phyloP scores from a whole-genome alignment of 2,113 vertebrate species.

The Dicaeum eximium region DNA sequence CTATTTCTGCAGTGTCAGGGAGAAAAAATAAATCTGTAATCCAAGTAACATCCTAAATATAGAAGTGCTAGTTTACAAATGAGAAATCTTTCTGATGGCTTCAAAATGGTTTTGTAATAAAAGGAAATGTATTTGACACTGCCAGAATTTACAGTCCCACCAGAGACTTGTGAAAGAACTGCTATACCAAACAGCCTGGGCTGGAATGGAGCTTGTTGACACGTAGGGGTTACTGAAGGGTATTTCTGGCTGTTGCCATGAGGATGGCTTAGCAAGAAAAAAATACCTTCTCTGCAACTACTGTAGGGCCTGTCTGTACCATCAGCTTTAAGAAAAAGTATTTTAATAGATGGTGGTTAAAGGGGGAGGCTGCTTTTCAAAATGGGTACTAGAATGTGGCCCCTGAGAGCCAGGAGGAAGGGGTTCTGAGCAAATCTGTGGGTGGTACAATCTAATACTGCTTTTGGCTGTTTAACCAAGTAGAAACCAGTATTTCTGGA shows the following conservation, averaged over 20 bases:
- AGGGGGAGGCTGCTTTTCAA: background rate
- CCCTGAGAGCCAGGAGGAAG: background rate
- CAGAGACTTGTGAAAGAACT: slow-evolving; percentile 71
- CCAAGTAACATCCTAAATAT: slow-evolving; percentile 70
- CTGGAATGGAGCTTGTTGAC: slow-evolving; percentile 57
- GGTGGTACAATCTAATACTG: background rate
- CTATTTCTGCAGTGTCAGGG: slow-evolving; percentile 55
- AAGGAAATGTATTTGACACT: slow-evolving; percentile 68
- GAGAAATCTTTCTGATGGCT: slow-evolving; percentile 64
- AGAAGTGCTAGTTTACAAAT: slow-evolving; percentile 70
- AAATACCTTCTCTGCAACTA: background rate
- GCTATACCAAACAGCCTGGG: slow-evolving; percentile 59
- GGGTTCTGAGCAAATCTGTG: background rate
- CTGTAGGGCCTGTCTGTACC: background rate
- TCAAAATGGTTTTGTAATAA: slow-evolving; percentile 70
- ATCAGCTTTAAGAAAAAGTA: background rate
- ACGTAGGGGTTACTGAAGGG: slow-evolving; percentile 53
- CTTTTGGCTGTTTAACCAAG: background rate
- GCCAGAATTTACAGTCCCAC: slow-evolving; percentile 60
- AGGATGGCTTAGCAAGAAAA: slow-evolving; percentile 40
- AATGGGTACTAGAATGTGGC: background rate
- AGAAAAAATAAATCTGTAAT: slow-evolving; percentile 53
- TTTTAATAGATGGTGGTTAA: background rate
- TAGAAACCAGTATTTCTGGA: background rate
- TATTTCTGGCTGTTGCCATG: slow-evolving; percentile 65